These are phyloP conservation scores for Cremastinae sp. DNA, from an alignment of 2,888 invertebrate species.

Conservation along the genomic window DNA sequence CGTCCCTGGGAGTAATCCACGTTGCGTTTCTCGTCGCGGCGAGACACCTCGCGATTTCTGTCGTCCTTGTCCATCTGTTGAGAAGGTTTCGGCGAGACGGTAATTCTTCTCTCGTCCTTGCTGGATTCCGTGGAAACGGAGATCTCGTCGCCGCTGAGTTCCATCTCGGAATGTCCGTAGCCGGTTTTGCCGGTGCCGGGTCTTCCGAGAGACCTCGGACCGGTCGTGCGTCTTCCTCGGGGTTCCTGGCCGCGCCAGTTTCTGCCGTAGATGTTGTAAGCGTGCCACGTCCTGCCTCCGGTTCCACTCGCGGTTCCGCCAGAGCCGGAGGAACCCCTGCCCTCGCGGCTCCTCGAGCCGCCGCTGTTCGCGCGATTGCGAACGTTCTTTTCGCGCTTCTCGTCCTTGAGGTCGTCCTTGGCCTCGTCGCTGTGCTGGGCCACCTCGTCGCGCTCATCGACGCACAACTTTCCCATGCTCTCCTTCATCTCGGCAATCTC, in stretches of 20 bases:
- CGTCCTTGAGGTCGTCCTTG: conserved; percentile 77
- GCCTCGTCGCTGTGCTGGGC: conserved; percentile 76
- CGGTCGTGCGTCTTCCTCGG: conserved; percentile 73
- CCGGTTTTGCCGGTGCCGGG: conserved; percentile 79
- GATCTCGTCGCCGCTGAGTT: conserved; percentile 88
- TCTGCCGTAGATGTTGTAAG: conserved; percentile 76
- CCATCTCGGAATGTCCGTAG: conserved; percentile 86
- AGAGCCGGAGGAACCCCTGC: conserved; percentile 74
- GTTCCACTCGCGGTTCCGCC: conserved; percentile 77
- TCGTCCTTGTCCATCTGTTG: conserved; percentile 84
- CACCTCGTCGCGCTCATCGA: conserved; percentile 80
- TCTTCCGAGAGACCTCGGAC: conserved; percentile 76
- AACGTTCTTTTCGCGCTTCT: conserved; percentile 77
- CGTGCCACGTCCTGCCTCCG: conserved; percentile 74
- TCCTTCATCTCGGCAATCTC: conserved; percentile 73
- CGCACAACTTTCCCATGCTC: conserved; percentile 73
- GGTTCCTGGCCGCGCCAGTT: conserved; percentile 82
- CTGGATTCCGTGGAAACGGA: conserved; percentile 83
- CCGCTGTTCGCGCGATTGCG: conserved; percentile 81
- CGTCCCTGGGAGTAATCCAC: conserved; percentile 69
- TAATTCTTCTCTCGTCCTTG: conserved; percentile 82
- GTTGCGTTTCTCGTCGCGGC: conserved; percentile 73
- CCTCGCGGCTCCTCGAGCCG: conserved; percentile 75
- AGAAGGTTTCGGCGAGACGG: conserved; percentile 82
- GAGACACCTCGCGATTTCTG: conserved; percentile 82